Evolutionary conservation across 2,888 invertebrate genomes (phyloP), one percentile per base, ranked within the genome.

Genomic region (Acanthococcus lagerstroemiae): DNA sequence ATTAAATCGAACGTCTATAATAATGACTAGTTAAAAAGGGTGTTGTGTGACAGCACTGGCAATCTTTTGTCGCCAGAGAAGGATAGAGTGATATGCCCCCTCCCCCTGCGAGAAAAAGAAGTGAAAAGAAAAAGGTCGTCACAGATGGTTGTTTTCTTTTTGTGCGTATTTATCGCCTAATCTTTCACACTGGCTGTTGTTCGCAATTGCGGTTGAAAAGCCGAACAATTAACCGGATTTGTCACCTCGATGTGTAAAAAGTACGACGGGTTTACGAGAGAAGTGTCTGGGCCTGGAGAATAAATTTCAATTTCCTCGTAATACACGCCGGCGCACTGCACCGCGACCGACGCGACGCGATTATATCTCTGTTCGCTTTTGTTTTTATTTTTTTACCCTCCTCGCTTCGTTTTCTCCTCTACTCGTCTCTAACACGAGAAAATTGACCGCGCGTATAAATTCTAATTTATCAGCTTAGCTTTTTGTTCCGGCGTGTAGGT

Each of bases 1-100:
- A 52, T 61, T 61, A 22, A 61, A 61, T 61, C 52, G 61, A 61
- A 61, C 52, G 27, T 37, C 21, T 46, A 58, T 58, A 61, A 61
- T 61, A 61, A 61, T 61, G 61, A 61, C 61, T 61, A 61, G 52
- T 61, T 61, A 61, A 61, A 25, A 61, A 61, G 61, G 61, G 61
- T 61, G 50, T 61, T 52, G 25, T 50, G 30, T 61, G 61, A 52
- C 52, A 61, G 52, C 52, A 24, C 50, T 61, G 58, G 58, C 45
- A 25, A 58, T 45, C 46, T 25, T 58, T 58, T 58, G 22, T 45
- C n/a, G n/a, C 45, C 25, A 45, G 15, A 45, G 17, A n/a, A n/a
- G n/a, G n/a, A n/a, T n/a, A n/a, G n/a, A n/a, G n/a, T n/a, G n/a
- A n/a, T n/a, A 2, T n/a, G n/a, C 37, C 12, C 12, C n/a, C 37